Percentiles rank a stretch among this genome's conserved stretches.
phyloP scores from a whole-genome alignment of 2,888 invertebrate species.

The Candidula unifasciata region DNA sequence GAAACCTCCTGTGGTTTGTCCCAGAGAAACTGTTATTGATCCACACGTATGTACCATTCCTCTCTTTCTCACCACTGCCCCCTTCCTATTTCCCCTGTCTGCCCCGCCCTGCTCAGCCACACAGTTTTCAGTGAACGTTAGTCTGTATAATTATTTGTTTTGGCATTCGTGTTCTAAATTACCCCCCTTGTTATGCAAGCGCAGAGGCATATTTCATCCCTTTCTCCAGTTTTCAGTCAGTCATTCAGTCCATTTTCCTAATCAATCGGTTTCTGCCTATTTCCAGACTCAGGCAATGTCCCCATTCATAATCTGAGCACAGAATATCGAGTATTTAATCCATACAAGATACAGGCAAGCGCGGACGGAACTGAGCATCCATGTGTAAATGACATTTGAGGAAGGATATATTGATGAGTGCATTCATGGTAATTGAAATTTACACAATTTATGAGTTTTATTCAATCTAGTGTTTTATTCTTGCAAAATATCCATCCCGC shows the following conservation, averaged over 20 bases:
- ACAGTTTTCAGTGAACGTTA: conserved; percentile 10
- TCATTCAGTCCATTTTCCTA: conserved; percentile 21
- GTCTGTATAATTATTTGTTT: conserved; percentile 17
- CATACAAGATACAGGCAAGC: conserved; percentile 16
- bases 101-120: not conserved
- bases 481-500: too few relatives aligned
- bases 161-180: conserved; percentile 26
- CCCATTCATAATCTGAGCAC: conserved; percentile 20
- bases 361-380: not conserved
- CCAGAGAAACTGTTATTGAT: conserved; percentile 43
- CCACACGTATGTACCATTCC: conserved; percentile 17
- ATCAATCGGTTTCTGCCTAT: conserved; percentile 27
- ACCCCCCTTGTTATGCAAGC: not conserved
- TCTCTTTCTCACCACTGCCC: conserved; percentile 1
- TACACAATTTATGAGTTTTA: too few relatives aligned
- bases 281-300: conserved; percentile 25
- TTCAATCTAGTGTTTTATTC: too few relatives aligned
- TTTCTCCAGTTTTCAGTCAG: conserved; percentile 25
- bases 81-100: not conserved
- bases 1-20: conserved; percentile 24
- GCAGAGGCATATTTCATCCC: conserved; percentile 1
- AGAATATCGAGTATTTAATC: conserved; percentile 28
- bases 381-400: conserved; percentile 6
- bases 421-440: not conserved
- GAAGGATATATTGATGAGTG: not conserved